Percentiles rank a stretch among this genome's conserved stretches.
phyloP scores from a whole-genome alignment of 2,888 invertebrate species.

The Thecophora atra region DNA sequence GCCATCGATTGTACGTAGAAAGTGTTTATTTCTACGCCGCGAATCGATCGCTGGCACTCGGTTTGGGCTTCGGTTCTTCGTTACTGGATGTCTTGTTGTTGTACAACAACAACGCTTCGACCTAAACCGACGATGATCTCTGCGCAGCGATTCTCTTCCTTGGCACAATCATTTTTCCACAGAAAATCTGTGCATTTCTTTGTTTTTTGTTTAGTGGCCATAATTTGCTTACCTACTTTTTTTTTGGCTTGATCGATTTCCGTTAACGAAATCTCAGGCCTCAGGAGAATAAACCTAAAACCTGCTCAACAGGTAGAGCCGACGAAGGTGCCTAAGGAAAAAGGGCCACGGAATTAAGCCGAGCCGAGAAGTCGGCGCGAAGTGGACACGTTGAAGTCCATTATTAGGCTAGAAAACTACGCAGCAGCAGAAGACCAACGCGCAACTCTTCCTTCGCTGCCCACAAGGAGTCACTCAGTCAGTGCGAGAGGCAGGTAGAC shows the following conservation, averaged over 20 bases:
- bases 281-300: constrained; percentile 23
- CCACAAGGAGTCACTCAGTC: constrained; percentile 11
- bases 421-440: background rate
- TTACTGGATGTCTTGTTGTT: too few relatives aligned
- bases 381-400: constrained; percentile 5
- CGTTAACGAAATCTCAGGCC: background rate
- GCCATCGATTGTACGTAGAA: constrained; percentile 35
- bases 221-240: constrained; percentile 23
- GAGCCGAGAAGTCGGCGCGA: constrained; percentile 4
- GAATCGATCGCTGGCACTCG: too few relatives aligned
- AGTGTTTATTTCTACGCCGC: too few relatives aligned
- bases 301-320: constrained; percentile 24
- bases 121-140: constrained; percentile 27
- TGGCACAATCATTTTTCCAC: constrained; percentile 49
- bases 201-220: constrained; percentile 51
- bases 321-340: background rate
- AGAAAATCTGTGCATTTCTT: constrained; percentile 52
- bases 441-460: background rate
- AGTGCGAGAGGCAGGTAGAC: constrained; percentile 12
- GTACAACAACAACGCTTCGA: background rate
- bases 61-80: too few relatives aligned
- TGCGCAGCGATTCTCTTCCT: constrained; percentile 18
- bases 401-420: constrained; percentile 24
- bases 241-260: background rate
- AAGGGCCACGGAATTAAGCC: background rate